Evolutionary conservation across 2,797 vertebrate genomes (phyloP), one percentile per base, ranked within the genome.

Genomic region (Malacoraja senta): DNA sequence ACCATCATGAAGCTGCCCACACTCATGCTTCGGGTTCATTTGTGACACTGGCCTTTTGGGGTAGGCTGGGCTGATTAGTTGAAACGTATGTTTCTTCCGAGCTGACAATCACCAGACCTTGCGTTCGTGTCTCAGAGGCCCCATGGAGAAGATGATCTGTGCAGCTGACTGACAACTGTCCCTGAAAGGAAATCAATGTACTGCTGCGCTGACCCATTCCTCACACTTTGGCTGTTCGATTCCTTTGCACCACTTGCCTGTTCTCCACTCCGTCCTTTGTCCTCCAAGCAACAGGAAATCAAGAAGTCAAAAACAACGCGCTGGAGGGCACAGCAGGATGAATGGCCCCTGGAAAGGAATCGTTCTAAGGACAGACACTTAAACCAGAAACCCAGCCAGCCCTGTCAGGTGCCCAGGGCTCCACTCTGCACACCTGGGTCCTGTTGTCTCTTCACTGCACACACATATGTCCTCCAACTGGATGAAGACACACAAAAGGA

Each of bases 141-240:
- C 63, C 32, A 12, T 38, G 21, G 61, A 74, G 35, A 24, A 8
- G 1, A 1, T 38, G 21, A 4, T 91, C 38, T 38, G 68, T 91
- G 65, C 68, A 53, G 71, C 90, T 38, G 71, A 74, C 21, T 9
- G 90, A 72, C 83, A 71, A 72, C 21, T 3, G 9, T 74, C 68
- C 90, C 90, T 74, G 65, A 9, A 13, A 15, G 90, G 90, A 71
- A 91, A 91, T 91, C 90, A 91, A 91, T 91, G 21, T 29, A 15
- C 35, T 10, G 32, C 21, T 26, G 63, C 88, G 71, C 65, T 26
- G 65, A 91, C 35, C 26, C 44, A 35, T 72, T 44, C 68, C 65
- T 68, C 84, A 90, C 61, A 68, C 61, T 19, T 72, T 74, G 65
- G 35, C 24, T 44, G 17, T 91, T 91, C 35, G 90, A 91, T 91